phyloP scores from a whole-genome alignment of 30 jellyfish, hydroid and myxozoan genomes.

The Chrysaora quinquecirrha region DNA sequence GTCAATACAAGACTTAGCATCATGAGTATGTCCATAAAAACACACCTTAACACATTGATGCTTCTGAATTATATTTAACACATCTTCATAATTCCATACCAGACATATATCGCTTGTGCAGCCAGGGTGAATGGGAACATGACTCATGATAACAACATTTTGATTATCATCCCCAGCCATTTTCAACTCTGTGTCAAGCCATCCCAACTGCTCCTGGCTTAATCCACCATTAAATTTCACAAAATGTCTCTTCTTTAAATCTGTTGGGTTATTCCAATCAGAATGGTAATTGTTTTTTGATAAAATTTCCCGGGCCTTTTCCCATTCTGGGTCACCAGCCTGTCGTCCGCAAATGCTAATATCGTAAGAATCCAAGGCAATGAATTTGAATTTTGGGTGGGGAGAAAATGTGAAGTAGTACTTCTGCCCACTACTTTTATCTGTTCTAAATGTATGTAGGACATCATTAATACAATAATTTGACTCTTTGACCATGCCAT shows the following conservation, averaged over 20 bases:
- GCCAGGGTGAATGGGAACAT: constrained; percentile 80
- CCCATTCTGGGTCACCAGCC: constrained; percentile 32
- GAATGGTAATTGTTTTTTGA: constrained; percentile 48
- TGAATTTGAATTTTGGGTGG: constrained; percentile 59
- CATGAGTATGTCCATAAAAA: constrained; percentile 87
- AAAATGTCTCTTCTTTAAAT: constrained; percentile 56
- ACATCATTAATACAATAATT: constrained; percentile 10
- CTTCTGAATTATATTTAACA: constrained; percentile 60
- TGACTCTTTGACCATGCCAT: neutral
- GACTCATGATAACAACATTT: constrained; percentile 78
- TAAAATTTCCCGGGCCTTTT: constrained; percentile 54
- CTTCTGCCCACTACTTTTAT: constrained; percentile 31
- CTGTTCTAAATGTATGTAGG: constrained; percentile 4
- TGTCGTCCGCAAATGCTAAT: constrained; percentile 70
- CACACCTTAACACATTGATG: constrained; percentile 85
- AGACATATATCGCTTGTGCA: constrained; percentile 62
- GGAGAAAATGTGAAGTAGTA: constrained; percentile 79
- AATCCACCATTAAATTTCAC: constrained; percentile 92
- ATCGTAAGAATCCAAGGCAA: constrained; percentile 89
- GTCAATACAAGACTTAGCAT: constrained; percentile 69
- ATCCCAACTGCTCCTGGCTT: constrained; percentile 65
- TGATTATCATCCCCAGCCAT: constrained; percentile 48
- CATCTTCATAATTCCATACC: constrained; percentile 83
- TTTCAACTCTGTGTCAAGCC: constrained; percentile 78
- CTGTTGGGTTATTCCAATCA: constrained; percentile 64